A percentile compares a stretch with the other conserved stretches of the same genome.
These are phyloP conservation scores for Colius striatus DNA, from an alignment of 2,113 vertebrate genomes.

Conservation along the genomic window DNA sequence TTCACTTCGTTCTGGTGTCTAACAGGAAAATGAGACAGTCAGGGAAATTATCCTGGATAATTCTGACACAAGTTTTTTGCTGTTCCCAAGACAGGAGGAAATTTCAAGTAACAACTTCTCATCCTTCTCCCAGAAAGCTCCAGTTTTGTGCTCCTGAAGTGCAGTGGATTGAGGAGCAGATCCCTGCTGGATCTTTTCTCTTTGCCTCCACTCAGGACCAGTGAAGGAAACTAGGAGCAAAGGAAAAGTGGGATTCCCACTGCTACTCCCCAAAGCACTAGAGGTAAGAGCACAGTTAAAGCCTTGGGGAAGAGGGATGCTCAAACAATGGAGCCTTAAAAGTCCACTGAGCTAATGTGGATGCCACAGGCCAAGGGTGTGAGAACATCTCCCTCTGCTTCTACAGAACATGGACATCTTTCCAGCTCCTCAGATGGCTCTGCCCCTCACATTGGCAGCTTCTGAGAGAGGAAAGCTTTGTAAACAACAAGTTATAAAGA, in stretches of 20 bases:
- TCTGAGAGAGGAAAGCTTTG: neutral
- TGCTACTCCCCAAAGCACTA: neutral
- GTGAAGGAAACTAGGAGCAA: neutral
- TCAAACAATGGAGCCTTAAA: rapidly evolving
- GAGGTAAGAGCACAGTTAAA: neutral
- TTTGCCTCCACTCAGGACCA: neutral
- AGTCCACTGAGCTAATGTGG: neutral
- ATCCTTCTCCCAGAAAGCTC: neutral
- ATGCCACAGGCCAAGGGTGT: neutral
- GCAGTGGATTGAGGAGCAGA: neutral
- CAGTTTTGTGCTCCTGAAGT: rapidly evolving
- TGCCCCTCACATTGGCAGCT: neutral
- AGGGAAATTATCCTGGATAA: neutral
- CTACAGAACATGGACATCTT: neutral
- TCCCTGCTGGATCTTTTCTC: neutral
- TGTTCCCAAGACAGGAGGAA: neutral
- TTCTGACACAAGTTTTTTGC: neutral
- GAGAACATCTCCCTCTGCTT: neutral
- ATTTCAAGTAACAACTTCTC: neutral
- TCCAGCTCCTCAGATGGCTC: neutral
- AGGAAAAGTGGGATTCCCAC: neutral
- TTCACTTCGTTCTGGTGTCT: neutral
- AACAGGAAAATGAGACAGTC: neutral
- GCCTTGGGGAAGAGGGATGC: neutral
- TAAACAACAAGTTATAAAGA: neutral